Evolutionary conservation across 2,797 vertebrate species (phyloP).

Genomic region (Pseudotriccus pelzelni): DNA sequence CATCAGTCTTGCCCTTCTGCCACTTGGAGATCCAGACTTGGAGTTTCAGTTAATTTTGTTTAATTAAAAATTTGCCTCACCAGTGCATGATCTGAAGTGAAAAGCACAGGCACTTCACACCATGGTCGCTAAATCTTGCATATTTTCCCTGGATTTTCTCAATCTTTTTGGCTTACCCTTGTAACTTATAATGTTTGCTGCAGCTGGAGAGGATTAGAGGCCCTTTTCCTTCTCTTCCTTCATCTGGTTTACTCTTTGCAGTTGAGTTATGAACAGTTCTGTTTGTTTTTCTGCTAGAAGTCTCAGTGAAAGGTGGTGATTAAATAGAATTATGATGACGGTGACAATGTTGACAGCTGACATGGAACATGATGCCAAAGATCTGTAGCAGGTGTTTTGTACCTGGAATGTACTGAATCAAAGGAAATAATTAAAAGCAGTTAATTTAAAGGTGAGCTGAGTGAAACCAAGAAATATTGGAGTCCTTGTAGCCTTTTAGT

Average conservation of each 20-base stretch:
- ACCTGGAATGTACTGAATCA: neutral
- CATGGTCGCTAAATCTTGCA: fast-evolving
- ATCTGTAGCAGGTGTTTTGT: neutral
- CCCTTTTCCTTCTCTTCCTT: neutral
- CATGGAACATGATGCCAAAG: neutral
- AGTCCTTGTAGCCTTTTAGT: neutral
- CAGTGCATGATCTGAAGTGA: neutral
- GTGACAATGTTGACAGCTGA: neutral
- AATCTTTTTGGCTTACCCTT: neutral
- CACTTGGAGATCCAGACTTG: neutral
- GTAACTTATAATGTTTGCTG: neutral
- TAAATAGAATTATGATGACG: neutral
- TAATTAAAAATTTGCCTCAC: neutral
- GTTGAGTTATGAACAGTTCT: neutral
- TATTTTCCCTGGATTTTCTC: neutral
- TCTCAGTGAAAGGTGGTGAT: neutral
- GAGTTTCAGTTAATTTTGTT: neutral
- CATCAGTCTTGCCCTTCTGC: neutral
- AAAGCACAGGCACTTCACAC: neutral
- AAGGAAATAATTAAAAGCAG: neutral
- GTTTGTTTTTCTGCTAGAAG: neutral
- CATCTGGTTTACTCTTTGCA: neutral
- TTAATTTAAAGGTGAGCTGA: neutral
- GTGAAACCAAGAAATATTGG: neutral
- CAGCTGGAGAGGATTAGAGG: neutral